These are phyloP conservation scores for Gallinago undulata DNA, from an alignment of 2,113 vertebrate genomes.

Conservation along the genomic window DNA sequence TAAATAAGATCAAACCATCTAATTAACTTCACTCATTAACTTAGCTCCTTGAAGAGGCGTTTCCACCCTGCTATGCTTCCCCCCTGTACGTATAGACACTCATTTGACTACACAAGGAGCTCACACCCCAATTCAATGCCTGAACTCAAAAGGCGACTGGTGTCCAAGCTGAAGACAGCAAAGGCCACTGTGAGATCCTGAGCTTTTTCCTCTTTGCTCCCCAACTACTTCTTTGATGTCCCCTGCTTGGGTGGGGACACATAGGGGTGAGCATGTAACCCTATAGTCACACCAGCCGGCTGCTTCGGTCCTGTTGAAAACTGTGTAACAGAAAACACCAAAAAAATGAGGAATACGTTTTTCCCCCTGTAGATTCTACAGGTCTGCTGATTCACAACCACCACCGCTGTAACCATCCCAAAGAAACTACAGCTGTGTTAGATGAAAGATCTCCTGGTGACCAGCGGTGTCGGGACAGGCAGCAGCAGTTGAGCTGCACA, in stretches of 20 bases:
- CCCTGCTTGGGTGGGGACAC: not conserved
- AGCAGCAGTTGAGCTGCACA: not conserved
- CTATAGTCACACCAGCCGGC: not conserved
- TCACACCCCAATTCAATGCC: not conserved
- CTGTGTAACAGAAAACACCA: accelerated
- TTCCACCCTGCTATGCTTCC: not conserved
- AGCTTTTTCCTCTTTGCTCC: not conserved
- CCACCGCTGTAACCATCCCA: not conserved
- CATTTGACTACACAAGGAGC: not conserved
- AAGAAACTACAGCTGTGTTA: not conserved
- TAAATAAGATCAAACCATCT: not conserved
- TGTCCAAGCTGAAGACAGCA: not conserved
- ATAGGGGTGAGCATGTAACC: accelerated
- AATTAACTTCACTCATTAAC: not conserved
- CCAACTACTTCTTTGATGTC: not conserved
- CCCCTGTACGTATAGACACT: not conserved
- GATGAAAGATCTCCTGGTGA: not conserved
- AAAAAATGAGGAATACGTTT: not conserved
- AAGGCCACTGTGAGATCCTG: not conserved
- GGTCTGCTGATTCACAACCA: not conserved
- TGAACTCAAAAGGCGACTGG: not conserved
- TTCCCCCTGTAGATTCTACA: not conserved
- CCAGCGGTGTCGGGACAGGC: not conserved
- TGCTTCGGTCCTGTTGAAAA: not conserved
- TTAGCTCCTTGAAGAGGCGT: not conserved